Evolutionary conservation across 2,797 vertebrate species (phyloP), one percentile per base, ranked within the genome.

Genomic region (Nasua narica): DNA sequence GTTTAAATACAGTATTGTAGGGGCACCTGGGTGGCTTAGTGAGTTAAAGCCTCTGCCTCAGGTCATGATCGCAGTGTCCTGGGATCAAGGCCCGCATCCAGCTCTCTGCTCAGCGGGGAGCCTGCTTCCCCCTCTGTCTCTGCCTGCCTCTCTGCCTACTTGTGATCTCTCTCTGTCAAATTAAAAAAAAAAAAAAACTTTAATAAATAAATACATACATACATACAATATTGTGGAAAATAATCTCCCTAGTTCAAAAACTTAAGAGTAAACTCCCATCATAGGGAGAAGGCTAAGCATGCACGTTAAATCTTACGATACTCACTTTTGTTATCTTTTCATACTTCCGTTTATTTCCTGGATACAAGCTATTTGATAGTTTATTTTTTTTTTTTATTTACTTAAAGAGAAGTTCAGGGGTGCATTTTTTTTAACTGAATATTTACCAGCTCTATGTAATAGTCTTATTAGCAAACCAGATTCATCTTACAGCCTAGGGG

Each of bases 171-270:
- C n/a, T n/a, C n/a, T n/a, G n/a, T n/a, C n/a, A n/a, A n/a, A n/a
- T n/a, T n/a, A n/a, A n/a, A n/a, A n/a, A n/a, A n/a, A n/a, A n/a
- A n/a, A n/a, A n/a, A n/a, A n/a, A n/a, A n/a, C n/a, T n/a, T n/a
- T n/a, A n/a, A n/a, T n/a, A n/a, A n/a, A n/a, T n/a, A n/a, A n/a
- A n/a, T n/a, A n/a, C n/a, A n/a, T n/a, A n/a, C n/a, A n/a, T n/a
- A n/a, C n/a, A n/a, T n/a, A n/a, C n/a, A n/a, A n/a, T n/a, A n/a
- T n/a, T n/a, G n/a, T n/a, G 2, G 46, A 93, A 96, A 97, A 67
- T 91, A 62, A 90, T 92, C 58, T 94, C 93, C n/a, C n/a, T 46
- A 65, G 40, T 95, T 83, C 62, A 48, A 94, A 96, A 91, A 65
- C 48, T n/a, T 78, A 74, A 94, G 25, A 95, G 67, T 85, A 86